Conservation (phyloP, 2,888 invertebrate genomes). For the Aporophyla lueneburgensis region DNA sequence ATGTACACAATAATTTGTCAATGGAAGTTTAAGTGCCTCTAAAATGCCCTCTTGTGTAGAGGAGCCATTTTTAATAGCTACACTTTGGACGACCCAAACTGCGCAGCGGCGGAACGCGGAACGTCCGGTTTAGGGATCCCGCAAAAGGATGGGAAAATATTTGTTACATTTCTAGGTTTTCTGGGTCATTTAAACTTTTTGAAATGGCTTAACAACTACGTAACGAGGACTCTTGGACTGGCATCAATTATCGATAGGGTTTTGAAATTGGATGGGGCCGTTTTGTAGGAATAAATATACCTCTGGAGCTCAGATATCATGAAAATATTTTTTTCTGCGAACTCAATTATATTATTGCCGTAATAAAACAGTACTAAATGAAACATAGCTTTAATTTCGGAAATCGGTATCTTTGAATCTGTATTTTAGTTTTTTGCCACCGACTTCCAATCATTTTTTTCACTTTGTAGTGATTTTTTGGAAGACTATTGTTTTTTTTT, state of each 20-base stretch:
- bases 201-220: constrained; percentile 26
- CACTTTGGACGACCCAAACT: constrained; percentile 49
- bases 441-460: no score
- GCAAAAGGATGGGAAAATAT: constrained; percentile 44
- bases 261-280: background rate
- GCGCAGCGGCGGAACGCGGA: constrained; percentile 37
- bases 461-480: no score
- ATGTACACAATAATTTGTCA: constrained; percentile 45
- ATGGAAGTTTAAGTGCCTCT: constrained; percentile 53
- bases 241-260: background rate
- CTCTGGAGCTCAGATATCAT: background rate
- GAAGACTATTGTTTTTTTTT: no score
- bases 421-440: no score
- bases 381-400: no score
- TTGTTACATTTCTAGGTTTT: constrained; percentile 37
- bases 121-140: constrained; percentile 43
- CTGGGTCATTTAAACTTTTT: constrained; percentile 30
- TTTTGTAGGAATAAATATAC: background rate
- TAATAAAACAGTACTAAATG: no score
- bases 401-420: no score
- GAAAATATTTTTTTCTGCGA: background rate
- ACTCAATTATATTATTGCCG: background rate
- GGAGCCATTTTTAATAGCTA: constrained; percentile 59
- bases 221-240: constrained; percentile 5
- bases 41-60: constrained; percentile 49